A percentile compares a stretch with the other conserved stretches of the same genome.
Evolutionary conservation across 2,888 invertebrate genomes (phyloP).

Genomic region (Tholera decimalis): DNA sequence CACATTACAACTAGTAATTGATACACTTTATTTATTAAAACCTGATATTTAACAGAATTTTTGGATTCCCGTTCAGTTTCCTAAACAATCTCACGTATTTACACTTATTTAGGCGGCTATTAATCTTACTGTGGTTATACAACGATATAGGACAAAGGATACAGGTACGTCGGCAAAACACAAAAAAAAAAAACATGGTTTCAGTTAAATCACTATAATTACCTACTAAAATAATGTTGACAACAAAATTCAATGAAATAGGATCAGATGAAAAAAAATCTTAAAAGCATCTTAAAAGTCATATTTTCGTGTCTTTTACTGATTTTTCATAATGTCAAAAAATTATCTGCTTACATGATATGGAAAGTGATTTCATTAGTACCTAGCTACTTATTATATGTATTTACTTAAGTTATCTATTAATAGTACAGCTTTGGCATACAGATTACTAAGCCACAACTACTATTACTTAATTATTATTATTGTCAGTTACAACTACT

Average conservation of each 20-base stretch:
- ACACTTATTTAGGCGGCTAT: no score
- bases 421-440: neutral
- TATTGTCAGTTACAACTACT: neutral
- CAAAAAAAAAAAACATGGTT: conserved; percentile 14
- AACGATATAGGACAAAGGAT: no score
- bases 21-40: no score
- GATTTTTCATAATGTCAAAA: neutral
- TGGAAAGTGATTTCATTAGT: neutral
- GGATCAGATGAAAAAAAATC: neutral
- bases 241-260: neutral
- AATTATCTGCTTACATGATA: neutral
- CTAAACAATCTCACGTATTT: no score
- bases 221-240: neutral
- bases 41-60: no score
- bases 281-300: neutral
- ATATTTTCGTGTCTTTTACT: no score
- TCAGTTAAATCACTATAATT: conserved; percentile 7
- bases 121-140: no score
- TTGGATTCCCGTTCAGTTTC: no score
- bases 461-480: no score
- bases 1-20: no score
- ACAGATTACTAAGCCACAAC: neutral
- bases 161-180: neutral
- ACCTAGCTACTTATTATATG: no score
- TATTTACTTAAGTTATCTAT: no score